phyloP scores from a whole-genome alignment of 2,888 invertebrate genomes.

The Prosopocoilus inquinatus region DNA sequence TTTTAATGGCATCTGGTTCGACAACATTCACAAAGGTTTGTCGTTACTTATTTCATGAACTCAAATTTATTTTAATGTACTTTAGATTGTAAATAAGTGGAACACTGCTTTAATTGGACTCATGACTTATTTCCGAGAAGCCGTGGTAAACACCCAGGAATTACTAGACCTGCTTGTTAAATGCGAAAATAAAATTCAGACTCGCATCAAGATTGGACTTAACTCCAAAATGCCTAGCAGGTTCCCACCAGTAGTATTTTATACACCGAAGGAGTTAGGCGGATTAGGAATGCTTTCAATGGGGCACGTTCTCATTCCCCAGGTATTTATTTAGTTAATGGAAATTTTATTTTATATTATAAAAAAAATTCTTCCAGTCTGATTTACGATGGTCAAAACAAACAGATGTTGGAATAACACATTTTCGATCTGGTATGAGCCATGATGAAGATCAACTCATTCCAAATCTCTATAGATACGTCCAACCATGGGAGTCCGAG shows the following conservation, averaged over 20 bases:
- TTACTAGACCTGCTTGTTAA: constrained; percentile 95
- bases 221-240: constrained; percentile 99
- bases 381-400: constrained; percentile 98
- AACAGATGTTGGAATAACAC: constrained; percentile 99
- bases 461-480: constrained; percentile 97
- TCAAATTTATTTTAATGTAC: constrained; percentile 11
- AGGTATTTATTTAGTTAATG: constrained; percentile 51
- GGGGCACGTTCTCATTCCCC: constrained; percentile 98
- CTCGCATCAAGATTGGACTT: constrained; percentile 98
- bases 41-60: background rate
- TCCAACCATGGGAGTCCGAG: constrained; percentile 99
- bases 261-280: constrained; percentile 97
- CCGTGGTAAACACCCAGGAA: constrained; percentile 99
- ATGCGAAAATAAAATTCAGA: constrained; percentile 99
- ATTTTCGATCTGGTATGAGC: constrained; percentile 99
- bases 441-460: constrained; percentile 99
- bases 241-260: constrained; percentile 99
- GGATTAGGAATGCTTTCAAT: constrained; percentile 99
- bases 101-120: constrained; percentile 98
- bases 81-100: constrained; percentile 97
- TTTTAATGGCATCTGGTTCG: constrained; percentile 99
- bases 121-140: constrained; percentile 99
- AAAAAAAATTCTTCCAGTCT: constrained; percentile 55
- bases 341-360: background rate
- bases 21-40: constrained; percentile 94